phyloP scores from a whole-genome alignment of 2,113 vertebrate genomes.

The Corydoras maculifer region DNA sequence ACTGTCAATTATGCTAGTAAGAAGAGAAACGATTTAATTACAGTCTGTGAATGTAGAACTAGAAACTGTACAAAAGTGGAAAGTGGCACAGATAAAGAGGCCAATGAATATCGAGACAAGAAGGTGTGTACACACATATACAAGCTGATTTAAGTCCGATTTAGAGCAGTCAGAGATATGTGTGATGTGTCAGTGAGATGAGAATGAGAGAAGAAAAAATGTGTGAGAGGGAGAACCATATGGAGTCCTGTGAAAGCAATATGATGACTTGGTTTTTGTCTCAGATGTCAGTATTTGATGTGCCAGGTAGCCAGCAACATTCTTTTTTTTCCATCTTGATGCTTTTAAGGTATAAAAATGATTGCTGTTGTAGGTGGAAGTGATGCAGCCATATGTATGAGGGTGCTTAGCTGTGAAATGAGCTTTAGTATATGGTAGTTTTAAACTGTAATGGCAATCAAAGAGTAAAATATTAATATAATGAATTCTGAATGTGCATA shows the following conservation, averaged over 20 bases:
- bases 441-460: too few species aligned
- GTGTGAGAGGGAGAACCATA: not conserved
- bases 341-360: constrained; percentile 7
- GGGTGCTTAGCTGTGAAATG: too few species aligned
- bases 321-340: not conserved
- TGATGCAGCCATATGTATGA: too few species aligned
- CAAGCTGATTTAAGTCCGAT: constrained; percentile 14
- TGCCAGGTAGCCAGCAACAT: constrained; percentile 4
- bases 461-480: too few species aligned
- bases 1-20: too few species aligned
- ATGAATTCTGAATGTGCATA: too few species aligned
- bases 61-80: too few species aligned
- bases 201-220: not conserved
- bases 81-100: too few species aligned
- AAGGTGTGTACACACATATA: not conserved
- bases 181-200: not conserved
- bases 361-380: constrained; percentile 1
- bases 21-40: too few species aligned
- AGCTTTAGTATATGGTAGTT: too few species aligned
- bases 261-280: not conserved
- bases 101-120: too few species aligned
- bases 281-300: constrained; percentile 14
- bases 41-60: too few species aligned
- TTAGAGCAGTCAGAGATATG: constrained; percentile 9
- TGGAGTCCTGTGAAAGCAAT: constrained; percentile 8